Base-by-base conservation (phyloP, 2,113 vertebrate genomes). In the Amphilophus citrinellus region DNA sequence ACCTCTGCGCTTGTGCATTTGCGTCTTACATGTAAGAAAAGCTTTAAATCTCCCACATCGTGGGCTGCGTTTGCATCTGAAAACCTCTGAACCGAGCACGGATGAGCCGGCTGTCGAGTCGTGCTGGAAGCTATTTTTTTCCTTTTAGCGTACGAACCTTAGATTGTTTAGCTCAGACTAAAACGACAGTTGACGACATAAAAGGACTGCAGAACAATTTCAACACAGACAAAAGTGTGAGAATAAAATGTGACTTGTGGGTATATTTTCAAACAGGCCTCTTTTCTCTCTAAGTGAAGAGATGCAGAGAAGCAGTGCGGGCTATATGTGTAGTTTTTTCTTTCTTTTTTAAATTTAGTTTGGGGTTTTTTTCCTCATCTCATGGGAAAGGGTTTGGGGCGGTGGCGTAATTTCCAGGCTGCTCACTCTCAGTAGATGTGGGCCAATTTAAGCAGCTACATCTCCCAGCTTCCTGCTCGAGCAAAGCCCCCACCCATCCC, bases 371-470 rank as follows among this genome's bases (percentile, higher is more conserved):
- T 39, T 61, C 78, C 83, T 63, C 61, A 71, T 42, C 71, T 66
- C 84, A 84, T 83, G 77, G 86, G 83, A 87, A 90, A 84, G 88
- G 93, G 84, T 86, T 89, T 89, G 84, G 79, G 94, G 75, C 76
- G 84, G 89, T 92, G 82, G 87, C 83, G 84, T 95, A 92, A 95
- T 95, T 95, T 94, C 85, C 93, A 94, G 90, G 87, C 92, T 89
- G 88, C 89, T 92, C 89, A 50, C 92, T 91, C 87, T 91, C 91
- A 71, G 91, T 94, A 91, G 87, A 94, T 95, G 92, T 82, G 86
- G 92, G 88, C 92, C 94, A 95, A 94, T 95, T 95, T 95, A 93
- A 94, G 93, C 94, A 93, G 95, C 91, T 89, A 92, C 88, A 93
- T 95, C 88, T 89, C 90, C 77, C 88, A 87, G 92, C 91, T 94